Evolutionary conservation across 1,140 invertebrate species (phyloP).

Genomic region (Procambarus virginalis): DNA sequence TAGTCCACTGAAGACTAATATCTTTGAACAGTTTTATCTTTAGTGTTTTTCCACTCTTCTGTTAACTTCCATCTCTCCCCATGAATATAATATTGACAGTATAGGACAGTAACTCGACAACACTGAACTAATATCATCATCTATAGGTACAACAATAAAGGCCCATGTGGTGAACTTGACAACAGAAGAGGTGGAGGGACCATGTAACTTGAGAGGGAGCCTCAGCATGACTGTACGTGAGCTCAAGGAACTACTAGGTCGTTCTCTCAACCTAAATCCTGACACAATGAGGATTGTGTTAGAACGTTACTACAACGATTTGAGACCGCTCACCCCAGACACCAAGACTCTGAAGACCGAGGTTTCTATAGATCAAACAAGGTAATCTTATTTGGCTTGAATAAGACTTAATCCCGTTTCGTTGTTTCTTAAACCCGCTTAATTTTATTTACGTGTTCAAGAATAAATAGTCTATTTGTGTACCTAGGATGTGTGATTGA

Average conservation of each 20-base stretch:
- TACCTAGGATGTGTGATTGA: no score
- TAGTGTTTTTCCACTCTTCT: no score
- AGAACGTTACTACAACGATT: conserved; percentile 76
- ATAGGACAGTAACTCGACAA: no score
- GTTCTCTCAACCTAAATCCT: conserved; percentile 75
- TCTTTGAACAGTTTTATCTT: no score
- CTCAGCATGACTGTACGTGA: conserved; percentile 78
- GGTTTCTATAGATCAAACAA: conserved; percentile 77
- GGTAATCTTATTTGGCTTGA: conserved; percentile 71
- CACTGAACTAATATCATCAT: no score
- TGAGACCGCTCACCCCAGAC: conserved; percentile 76
- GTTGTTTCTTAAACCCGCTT: no score
- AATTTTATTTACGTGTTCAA: no score
- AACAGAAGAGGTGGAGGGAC: conserved; percentile 79
- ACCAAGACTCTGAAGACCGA: conserved; percentile 76
- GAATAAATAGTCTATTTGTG: no score
- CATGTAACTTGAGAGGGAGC: conserved; percentile 79
- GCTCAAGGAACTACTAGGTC: conserved; percentile 78
- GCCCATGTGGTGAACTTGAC: conserved; percentile 80
- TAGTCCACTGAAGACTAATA: no score
- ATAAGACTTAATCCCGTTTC: no score
- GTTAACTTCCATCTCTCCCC: no score
- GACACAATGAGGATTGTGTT: conserved; percentile 77
- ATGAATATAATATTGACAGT: no score
- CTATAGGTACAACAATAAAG: conserved; percentile 75